Evolutionary conservation across 2,888 invertebrate genomes (phyloP), one percentile per base, ranked within the genome.

Genomic region (Pimpla rufipes): DNA sequence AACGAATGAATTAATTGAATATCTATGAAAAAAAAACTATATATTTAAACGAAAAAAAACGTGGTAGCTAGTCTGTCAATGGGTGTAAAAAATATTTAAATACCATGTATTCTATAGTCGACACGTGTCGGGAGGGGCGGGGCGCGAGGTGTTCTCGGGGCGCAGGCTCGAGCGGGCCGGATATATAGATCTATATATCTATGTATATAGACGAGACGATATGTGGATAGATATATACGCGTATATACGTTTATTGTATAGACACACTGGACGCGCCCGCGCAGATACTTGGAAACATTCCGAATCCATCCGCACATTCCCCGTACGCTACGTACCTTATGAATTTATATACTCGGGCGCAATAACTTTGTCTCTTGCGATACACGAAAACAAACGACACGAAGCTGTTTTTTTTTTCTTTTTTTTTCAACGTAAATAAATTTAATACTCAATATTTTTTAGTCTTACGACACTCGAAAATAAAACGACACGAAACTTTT

Each of bases 21-120:
- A 92, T 91, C 91, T 91, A 92, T 90, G 90, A 89, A 91, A 88
- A 62, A 81, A 78, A 79, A 84, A 90, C 88, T 90, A 90, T 91
- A 79, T 83, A 90, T 90, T 90, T 91, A 92, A 92, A 91, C 88
- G 88, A 89, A 84, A 85, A 74, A 89, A 91, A 90, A 91, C 89
- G 90, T 92, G 91, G 91, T 92, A 93, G 92, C 89, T 92, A 92
- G 92, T 93, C 90, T 91, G 92, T 92, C 92, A 92, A 92, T 91
- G 92, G 90, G 89, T 92, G 92, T 93, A 91, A 92, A 91, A 80
- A 81, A 91, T 93, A 92, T 93, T 92, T 91, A 92, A 92, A 91
- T 91, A 92, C 89, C 89, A 90, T 92, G 90, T 85, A 85, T 84
- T 84, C 81, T 83, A 81, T 84, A 84, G 84, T 83, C 73, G 80